Evolutionary conservation across 2,113 vertebrate genomes (phyloP).

Genomic region (Paratilapia polleni): DNA sequence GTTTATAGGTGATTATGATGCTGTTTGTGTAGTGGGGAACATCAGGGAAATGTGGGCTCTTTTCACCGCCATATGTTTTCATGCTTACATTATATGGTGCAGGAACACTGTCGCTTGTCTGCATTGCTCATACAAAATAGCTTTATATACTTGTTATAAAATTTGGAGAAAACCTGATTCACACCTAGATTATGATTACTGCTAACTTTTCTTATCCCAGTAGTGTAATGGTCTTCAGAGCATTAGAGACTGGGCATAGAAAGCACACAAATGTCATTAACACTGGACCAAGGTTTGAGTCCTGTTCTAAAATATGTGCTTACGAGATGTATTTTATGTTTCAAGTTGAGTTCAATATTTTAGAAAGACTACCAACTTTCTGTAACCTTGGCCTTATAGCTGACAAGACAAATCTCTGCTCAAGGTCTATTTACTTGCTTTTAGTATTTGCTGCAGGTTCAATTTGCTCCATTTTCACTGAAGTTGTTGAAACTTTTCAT

Average conservation of each 20-base stretch:
- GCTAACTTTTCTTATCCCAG: not conserved
- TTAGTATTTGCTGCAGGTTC: not conserved
- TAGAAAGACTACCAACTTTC: not conserved
- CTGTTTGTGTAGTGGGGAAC: constrained; percentile 27
- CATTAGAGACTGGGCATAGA: not conserved
- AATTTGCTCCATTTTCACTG: not conserved
- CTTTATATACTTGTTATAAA: not conserved
- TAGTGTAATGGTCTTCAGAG: not conserved
- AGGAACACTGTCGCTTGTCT: not conserved
- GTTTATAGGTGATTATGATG: constrained; percentile 19
- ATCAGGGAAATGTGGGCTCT: constrained; percentile 7
- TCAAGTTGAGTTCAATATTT: not conserved
- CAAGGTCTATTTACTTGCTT: not conserved
- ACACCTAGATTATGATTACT: not conserved
- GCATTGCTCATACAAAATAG: not conserved
- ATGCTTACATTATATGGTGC: not conserved
- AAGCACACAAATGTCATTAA: not conserved
- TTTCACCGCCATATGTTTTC: constrained; percentile 30
- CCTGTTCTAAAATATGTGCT: not conserved
- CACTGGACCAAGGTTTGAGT: not conserved
- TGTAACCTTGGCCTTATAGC: not conserved
- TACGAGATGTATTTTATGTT: not conserved
- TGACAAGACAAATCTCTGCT: not conserved
- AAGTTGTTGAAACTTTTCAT: not conserved
- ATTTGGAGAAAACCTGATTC: not conserved